phyloP scores from a whole-genome alignment of 2,113 vertebrate genomes.

The Scatophagus argus region DNA sequence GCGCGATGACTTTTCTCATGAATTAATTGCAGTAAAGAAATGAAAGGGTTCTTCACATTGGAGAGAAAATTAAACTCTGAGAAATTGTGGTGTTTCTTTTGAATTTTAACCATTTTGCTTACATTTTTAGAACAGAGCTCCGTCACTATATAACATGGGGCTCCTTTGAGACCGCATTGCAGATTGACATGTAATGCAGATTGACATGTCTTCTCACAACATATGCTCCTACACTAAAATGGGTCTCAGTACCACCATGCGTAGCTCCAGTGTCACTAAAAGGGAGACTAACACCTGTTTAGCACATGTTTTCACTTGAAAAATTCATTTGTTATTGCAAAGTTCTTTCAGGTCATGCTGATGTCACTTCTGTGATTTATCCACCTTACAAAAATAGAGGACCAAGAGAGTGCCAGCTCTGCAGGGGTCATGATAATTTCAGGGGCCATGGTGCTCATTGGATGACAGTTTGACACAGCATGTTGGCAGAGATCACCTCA shows the following conservation, averaged over 20 bases:
- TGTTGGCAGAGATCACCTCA: constrained; percentile 49
- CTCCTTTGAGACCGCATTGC: background rate
- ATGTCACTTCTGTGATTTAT: constrained; percentile 57
- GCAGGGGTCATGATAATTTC: constrained; percentile 73
- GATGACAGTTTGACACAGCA: constrained; percentile 70
- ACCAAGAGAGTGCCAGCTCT: constrained; percentile 45
- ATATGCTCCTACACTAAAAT: background rate
- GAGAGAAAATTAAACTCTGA: constrained; percentile 37
- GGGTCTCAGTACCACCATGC: background rate
- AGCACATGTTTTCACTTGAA: constrained; percentile 2
- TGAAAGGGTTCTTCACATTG: background rate
- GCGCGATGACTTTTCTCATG: constrained; percentile 37
- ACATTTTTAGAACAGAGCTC: background rate
- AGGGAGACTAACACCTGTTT: constrained; percentile 27
- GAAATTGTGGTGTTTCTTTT: background rate
- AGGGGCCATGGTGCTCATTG: constrained; percentile 41
- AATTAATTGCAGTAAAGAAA: constrained; percentile 32
- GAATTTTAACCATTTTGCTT: background rate
- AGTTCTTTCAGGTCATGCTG: constrained; percentile 32
- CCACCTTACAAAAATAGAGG: constrained; percentile 37
- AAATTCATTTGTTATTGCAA: constrained; percentile 7
- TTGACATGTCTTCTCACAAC: background rate
- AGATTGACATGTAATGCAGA: constrained; percentile 4
- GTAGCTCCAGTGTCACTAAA: constrained; percentile 6
- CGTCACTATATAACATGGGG: background rate